Percentiles rank a stretch among this genome's conserved stretches.
These are phyloP conservation scores for Coenonympha glycerion DNA, from an alignment of 2,888 invertebrate genomes.

Conservation along the genomic window DNA sequence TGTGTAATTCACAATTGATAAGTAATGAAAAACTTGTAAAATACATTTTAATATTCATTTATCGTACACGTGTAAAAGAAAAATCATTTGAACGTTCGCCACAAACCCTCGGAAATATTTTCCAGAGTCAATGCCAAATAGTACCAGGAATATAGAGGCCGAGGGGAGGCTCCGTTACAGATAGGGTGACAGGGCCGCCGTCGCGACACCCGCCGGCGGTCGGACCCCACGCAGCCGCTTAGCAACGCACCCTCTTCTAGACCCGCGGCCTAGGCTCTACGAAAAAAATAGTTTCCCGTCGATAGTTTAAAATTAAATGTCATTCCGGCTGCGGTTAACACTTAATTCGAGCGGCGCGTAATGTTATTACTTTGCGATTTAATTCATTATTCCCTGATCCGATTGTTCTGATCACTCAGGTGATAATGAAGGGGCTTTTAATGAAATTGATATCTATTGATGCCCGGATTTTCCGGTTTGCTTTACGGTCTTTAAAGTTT, in stretches of 20 bases:
- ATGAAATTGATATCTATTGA: constrained; percentile 64
- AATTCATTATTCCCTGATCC: constrained; percentile 65
- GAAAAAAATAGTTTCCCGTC: constrained; percentile 64
- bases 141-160: constrained; percentile 58
- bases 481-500: constrained; percentile 9
- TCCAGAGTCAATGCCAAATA: constrained; percentile 74
- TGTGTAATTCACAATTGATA: too few species aligned
- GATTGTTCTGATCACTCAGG: constrained; percentile 47
- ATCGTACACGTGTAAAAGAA: too few species aligned
- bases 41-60: background rate
- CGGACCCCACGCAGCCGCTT: constrained; percentile 33
- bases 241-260: constrained; percentile 41
- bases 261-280: constrained; percentile 41
- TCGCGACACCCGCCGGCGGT: constrained; percentile 27
- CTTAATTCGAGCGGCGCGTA: constrained; percentile 67
- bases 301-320: constrained; percentile 73
- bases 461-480: constrained; percentile 35
- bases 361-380: constrained; percentile 68
- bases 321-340: constrained; percentile 68
- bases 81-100: constrained; percentile 2
- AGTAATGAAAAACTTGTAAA: background rate
- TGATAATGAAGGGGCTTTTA: constrained; percentile 64
- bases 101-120: constrained; percentile 48
- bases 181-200: constrained; percentile 28
- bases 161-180: constrained; percentile 47